These are phyloP conservation scores for Eurytoma adleriae DNA, from an alignment of 2,888 invertebrate genomes.

Conservation along the genomic window DNA sequence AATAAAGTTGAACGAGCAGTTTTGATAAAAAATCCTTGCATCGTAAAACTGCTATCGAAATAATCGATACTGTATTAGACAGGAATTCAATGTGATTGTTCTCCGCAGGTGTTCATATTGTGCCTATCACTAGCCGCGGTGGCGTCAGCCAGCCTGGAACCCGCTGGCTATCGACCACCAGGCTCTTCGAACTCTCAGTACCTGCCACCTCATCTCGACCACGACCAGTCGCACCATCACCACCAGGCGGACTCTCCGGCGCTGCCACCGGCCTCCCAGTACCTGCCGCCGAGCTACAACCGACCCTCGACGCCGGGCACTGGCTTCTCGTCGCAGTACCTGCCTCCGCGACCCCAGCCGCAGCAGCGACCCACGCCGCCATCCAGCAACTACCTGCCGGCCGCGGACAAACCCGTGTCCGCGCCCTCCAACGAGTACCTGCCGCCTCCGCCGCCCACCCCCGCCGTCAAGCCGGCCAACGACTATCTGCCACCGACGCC, in stretches of 20 bases:
- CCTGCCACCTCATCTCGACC: constrained; percentile 42
- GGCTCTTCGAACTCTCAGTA: constrained; percentile 58
- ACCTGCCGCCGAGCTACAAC: not conserved
- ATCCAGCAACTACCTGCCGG: constrained; percentile 76
- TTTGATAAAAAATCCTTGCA: too few species aligned
- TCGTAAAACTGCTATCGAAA: too few species aligned
- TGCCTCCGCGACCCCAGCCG: constrained; percentile 52
- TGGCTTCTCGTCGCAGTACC: constrained; percentile 49
- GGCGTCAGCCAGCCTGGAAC: constrained; percentile 65
- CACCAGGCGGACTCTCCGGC: not conserved
- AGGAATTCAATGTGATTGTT: not conserved
- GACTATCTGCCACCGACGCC: constrained; percentile 17
- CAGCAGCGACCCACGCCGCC: constrained; percentile 60
- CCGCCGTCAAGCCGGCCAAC: constrained; percentile 25
- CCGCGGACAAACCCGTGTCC: constrained; percentile 60
- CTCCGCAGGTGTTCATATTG: constrained; percentile 60
- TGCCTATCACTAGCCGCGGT: constrained; percentile 60
- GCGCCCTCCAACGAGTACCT: constrained; percentile 58
- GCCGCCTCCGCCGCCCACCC: constrained; percentile 45
- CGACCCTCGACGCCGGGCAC: not conserved
- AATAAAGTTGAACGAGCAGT: too few species aligned
- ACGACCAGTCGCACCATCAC: constrained; percentile 20
- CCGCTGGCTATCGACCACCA: constrained; percentile 65
- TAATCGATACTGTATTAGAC: too few species aligned
- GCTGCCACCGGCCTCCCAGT: not conserved